These are phyloP conservation scores for Heteropelma amictum DNA, from an alignment of 2,888 invertebrate genomes.

Conservation along the genomic window DNA sequence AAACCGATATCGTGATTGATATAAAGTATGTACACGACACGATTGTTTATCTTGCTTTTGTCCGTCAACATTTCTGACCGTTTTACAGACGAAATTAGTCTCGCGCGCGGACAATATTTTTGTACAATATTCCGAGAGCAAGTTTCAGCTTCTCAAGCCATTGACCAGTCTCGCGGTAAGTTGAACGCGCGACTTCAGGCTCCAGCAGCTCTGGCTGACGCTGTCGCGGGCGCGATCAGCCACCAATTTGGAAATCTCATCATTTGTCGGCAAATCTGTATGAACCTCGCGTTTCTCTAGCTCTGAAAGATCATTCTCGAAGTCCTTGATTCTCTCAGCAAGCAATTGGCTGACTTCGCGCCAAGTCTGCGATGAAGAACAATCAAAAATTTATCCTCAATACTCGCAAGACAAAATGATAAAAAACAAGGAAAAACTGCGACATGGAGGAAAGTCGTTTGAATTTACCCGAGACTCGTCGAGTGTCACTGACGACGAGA, in stretches of 20 bases:
- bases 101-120: conserved; percentile 62
- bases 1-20: too few relatives aligned
- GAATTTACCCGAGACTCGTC: conserved; percentile 67
- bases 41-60: neutral
- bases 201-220: conserved; percentile 70
- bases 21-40: conserved; percentile 38
- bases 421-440: neutral
- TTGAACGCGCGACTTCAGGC: conserved; percentile 69
- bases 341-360: conserved; percentile 67
- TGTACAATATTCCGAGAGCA: conserved; percentile 63
- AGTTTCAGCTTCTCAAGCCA: conserved; percentile 73
- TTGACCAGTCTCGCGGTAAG: conserved; percentile 71
- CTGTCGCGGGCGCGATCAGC: conserved; percentile 70
- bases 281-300: conserved; percentile 69
- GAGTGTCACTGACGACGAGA: conserved; percentile 53
- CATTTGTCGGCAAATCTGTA: conserved; percentile 66
- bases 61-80: neutral
- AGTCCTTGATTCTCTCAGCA: conserved; percentile 66
- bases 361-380: conserved; percentile 67
- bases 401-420: neutral
- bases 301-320: conserved; percentile 67
- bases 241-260: conserved; percentile 63
- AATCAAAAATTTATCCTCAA: neutral
- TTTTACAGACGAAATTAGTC: conserved; percentile 18
- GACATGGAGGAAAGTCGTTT: neutral